phyloP scores from a whole-genome alignment of 1,140 invertebrate genomes.

The Psix sp. region DNA sequence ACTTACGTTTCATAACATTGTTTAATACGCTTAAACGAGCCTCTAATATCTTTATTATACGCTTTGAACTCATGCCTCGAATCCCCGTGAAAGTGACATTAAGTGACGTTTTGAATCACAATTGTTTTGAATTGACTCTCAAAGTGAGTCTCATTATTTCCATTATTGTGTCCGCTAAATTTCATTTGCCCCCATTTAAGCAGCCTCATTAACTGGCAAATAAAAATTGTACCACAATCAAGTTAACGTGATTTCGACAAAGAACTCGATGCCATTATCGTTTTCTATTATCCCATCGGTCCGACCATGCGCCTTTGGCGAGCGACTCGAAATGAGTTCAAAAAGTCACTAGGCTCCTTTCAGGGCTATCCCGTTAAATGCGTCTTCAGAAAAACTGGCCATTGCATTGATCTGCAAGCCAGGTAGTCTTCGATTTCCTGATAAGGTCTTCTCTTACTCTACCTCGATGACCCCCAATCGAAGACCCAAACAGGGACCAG shows the following conservation, averaged over 20 bases:
- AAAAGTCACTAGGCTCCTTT: conserved; percentile 28
- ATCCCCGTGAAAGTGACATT: conserved; percentile 49
- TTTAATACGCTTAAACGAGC: conserved; percentile 56
- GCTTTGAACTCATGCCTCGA: conserved; percentile 35
- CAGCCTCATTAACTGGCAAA: conserved; percentile 34
- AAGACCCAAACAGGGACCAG: neutral
- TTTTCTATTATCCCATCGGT: too few relatives aligned
- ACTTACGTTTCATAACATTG: conserved; percentile 57
- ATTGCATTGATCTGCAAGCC: conserved; percentile 11
- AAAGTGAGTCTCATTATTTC: conserved; percentile 43
- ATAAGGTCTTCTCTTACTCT: conserved; percentile 22
- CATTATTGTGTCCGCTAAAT: conserved; percentile 44
- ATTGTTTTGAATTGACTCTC: conserved; percentile 59
- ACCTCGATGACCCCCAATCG: conserved; percentile 19
- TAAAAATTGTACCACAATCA: conserved; percentile 26
- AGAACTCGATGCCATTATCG: too few relatives aligned
- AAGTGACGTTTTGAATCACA: conserved; percentile 55
- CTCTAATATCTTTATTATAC: conserved; percentile 59
- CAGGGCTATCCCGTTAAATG: conserved; percentile 27
- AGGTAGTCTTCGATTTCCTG: conserved; percentile 13
- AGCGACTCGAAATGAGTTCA: too few relatives aligned
- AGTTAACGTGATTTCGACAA: conserved; percentile 8
- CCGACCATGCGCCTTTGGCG: too few relatives aligned
- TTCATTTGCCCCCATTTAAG: conserved; percentile 30
- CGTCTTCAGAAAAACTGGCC: conserved; percentile 37